Base-by-base conservation (phyloP, 2,797 vertebrate species). In the Oryzias sinensis region DNA sequence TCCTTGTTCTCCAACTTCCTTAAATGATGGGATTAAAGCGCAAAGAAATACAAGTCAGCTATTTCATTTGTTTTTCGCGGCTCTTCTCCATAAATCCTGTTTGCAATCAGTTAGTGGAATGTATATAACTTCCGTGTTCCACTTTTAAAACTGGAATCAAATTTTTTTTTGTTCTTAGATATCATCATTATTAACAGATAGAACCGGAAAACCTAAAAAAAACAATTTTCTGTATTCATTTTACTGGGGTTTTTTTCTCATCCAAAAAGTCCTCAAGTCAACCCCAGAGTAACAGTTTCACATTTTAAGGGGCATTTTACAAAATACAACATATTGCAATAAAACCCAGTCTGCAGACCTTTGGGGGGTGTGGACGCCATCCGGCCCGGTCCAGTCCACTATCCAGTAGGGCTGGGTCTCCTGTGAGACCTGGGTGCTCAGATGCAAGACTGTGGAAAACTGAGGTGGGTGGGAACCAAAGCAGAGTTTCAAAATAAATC, bases 341-440 rank as follows among this genome's bases (percentile, higher is more conserved):
- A 6, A 27, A 11, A n/a, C 20, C 17, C 4, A 51, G 14, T 47
- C 0, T 64, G 13, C 83, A 64, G 72, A 89, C 88, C 86, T 88
- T 54, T 73, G 14, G 6, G 44, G 56, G 50, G 57, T 1, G 14
- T 47, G 68, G 61, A 74, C 33, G 79, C 76, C 87, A 90, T 90
- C 8, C 11, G 43, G 53, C 63, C 66, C 75, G 43, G 52, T 49
- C 33, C 37, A 59, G 42, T 64, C 59, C 63, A 50, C 62, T 15
- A 25, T 49, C 29, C 33, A 15, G 45, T 18, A 29, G 49, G 9
- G 17, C 27, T 49, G 37, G 44, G 22, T 45, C 43, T 67, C 51
- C 43, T 50, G 53, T 65, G 22, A 47, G 56, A 69, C 77, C 65
- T 70, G 59, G 13, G 18, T 42, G 15, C 4, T 2, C 50, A 65